Evolutionary conservation across 2,888 invertebrate species (phyloP), one percentile per base, ranked within the genome.

Genomic region (Cheilosia impressa): DNA sequence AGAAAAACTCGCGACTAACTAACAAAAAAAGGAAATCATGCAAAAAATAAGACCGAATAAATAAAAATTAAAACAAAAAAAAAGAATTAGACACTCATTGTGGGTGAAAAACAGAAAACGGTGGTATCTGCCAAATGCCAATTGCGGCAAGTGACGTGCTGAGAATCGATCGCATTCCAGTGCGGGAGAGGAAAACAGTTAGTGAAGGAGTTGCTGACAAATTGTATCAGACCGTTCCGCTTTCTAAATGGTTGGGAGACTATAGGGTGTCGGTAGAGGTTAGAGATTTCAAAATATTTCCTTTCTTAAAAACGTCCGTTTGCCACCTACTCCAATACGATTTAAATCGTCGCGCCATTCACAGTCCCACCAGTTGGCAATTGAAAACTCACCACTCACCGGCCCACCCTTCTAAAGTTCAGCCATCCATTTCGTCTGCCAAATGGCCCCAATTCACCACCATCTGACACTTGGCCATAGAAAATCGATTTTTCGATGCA

Each of bases 401-500:
- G 43, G 5, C 31, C 27, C 58, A 41, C 38, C 43, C 53, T 53
- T 38, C n/a, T 13, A 0, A 13, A 10, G 45, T 43, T 53, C 45
- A 4, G n/a, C 13, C 13, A n/a, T 34, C 13, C 15, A 55, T 19
- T 41, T 58, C 47, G 6, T 34, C 57, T 73, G 73, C 77, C 72
- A 77, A 66, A 71, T 47, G n/a, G 5, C 6, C n/a, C 45, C 41
- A 15, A 66, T 68, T 85, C 76, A 85, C 81, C 85, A 77, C 72
- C 43, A 45, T 55, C 62, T 87, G 87, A 82, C 87, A 87, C 69
- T 82, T 82, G 88, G 83, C 17, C 66, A 58, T 31, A 69, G 81
- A 88, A 90, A 90, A 90, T 91, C 89, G 88, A 90, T 91, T 88
- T 88, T 90, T 88, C 85, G 82, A 88, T 89, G 88, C 91, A 89